Conservation (phyloP, 2,888 invertebrate species). For the Pristionchus fissidentatus region DNA sequence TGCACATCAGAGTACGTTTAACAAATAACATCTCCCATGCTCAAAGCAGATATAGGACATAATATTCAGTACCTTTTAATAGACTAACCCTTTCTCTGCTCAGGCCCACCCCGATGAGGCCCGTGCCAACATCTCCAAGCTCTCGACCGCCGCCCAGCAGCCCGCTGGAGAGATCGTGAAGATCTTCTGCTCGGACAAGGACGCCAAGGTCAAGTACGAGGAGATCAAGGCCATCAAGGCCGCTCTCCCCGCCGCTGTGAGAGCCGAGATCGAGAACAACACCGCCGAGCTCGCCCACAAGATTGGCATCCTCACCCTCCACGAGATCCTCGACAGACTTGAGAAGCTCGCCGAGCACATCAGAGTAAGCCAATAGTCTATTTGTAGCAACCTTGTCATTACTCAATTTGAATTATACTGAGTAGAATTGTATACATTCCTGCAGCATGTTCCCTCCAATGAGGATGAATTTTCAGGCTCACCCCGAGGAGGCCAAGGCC, state of each 20-base stretch:
- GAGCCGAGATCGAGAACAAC: constrained; percentile 28
- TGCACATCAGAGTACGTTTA: constrained; percentile 21
- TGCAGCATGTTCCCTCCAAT: background rate
- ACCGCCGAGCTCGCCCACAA: constrained; percentile 36
- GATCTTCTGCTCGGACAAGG: constrained; percentile 20
- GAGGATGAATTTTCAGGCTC: background rate
- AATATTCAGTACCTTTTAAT: too few relatives aligned
- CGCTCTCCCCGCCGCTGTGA: background rate
- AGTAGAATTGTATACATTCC: background rate
- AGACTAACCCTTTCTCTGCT: too few relatives aligned
- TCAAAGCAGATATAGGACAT: too few relatives aligned
- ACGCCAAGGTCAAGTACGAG: background rate
- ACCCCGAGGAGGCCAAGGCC: constrained; percentile 17
- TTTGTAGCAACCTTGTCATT: too few relatives aligned
- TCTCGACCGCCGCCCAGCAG: background rate
- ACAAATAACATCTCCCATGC: too few relatives aligned
- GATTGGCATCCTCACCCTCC: constrained; percentile 4
- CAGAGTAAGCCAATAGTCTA: background rate
- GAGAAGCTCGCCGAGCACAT: background rate
- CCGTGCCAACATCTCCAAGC: background rate
- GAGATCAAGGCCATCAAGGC: constrained; percentile 7
- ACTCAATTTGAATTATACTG: too few relatives aligned
- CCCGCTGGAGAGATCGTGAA: background rate
- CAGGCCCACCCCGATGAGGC: constrained; percentile 25
- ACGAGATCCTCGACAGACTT: constrained; percentile 20